Conservation (phyloP, 2,797 vertebrate species). For the Hemibagrus guttatus region DNA sequence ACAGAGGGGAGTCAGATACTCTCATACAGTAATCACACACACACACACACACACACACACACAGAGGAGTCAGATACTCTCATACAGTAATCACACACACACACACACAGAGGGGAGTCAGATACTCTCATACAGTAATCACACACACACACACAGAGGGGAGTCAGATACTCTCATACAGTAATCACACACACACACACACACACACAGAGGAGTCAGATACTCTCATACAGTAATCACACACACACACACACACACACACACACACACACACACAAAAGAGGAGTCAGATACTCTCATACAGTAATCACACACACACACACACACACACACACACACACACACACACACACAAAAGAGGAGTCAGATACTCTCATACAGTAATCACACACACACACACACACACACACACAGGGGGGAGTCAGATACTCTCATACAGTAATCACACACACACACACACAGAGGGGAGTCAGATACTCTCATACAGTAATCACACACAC, state of each 20-base stretch:
- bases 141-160: slow-evolving; percentile 38
- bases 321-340: slow-evolving; percentile 25
- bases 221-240: neutral
- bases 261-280: neutral
- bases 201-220: neutral
- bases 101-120: neutral
- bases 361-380: neutral
- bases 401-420: slow-evolving; percentile 47
- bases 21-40: slow-evolving; percentile 15
- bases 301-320: slow-evolving; percentile 27
- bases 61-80: too few species aligned
- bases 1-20: neutral
- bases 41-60: slow-evolving; percentile 37
- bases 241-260: slow-evolving; percentile 40
- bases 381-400: slow-evolving; percentile 18
- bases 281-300: neutral
- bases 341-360: neutral
- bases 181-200: slow-evolving; percentile 7
- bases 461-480: neutral
- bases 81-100: too few species aligned
- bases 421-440: too few species aligned
- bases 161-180: too few species aligned
- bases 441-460: neutral
- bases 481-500: slow-evolving; percentile 24
- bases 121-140: neutral